A percentile compares a stretch with the other conserved stretches of the same genome.
Conservation (phyloP, 1,140 invertebrate genomes). For the Drosophila bocqueti region DNA sequence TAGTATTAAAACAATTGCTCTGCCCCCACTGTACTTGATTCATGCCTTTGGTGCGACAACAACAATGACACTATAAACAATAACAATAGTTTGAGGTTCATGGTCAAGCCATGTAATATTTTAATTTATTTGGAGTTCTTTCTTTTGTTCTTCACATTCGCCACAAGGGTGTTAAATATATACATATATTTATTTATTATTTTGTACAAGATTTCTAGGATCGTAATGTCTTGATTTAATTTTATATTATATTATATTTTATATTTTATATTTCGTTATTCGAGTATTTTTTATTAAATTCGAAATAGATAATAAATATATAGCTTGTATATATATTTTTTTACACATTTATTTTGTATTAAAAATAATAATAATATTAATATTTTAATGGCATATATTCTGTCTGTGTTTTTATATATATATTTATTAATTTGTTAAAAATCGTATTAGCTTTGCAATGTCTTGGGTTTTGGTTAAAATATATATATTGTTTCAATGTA, state of each 20-base stretch:
- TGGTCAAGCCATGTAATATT: constrained; percentile 76
- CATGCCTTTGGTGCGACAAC: constrained; percentile 16
- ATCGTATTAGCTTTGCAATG: too few species aligned
- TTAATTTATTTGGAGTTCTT: constrained; percentile 72
- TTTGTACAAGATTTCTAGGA: background rate
- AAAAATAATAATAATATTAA: background rate
- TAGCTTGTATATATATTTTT: too few species aligned
- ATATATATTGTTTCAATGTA: too few species aligned
- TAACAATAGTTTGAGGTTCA: constrained; percentile 55
- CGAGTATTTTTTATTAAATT: too few species aligned
- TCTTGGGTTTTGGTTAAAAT: too few species aligned
- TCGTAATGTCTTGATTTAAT: background rate
- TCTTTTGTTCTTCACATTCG: constrained; percentile 36
- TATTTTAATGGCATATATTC: background rate
- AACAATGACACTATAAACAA: constrained; percentile 16
- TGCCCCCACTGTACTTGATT: constrained; percentile 34
- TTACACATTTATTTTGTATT: background rate
- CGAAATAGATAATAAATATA: too few species aligned
- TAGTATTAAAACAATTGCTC: too few species aligned
- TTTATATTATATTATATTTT: too few species aligned
- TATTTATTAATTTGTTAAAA: too few species aligned
- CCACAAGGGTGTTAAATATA: background rate
- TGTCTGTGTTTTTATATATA: too few species aligned
- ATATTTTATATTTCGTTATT: too few species aligned
- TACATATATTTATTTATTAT: background rate